phyloP scores from a whole-genome alignment of 2,888 invertebrate genomes.

The Bugula neritina region DNA sequence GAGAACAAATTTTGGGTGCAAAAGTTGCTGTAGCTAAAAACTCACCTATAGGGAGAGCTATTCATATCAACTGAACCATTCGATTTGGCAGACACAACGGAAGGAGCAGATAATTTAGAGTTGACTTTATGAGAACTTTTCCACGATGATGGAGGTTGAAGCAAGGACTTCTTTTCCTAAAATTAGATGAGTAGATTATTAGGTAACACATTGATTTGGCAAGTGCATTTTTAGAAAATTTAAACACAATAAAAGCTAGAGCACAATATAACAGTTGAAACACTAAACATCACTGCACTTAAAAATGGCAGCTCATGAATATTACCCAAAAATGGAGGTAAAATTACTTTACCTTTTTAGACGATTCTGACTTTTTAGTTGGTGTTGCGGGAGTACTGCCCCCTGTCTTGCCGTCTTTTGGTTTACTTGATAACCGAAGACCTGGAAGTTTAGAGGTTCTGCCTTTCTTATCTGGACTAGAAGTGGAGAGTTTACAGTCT shows the following conservation, averaged over 20 bases:
- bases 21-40: too few relatives aligned
- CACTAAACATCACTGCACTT: too few relatives aligned
- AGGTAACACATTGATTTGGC: too few relatives aligned
- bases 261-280: too few relatives aligned
- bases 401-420: background rate
- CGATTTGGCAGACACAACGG: background rate
- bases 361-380: constrained; percentile 3
- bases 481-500: background rate
- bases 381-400: background rate
- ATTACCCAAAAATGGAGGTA: too few relatives aligned
- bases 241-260: too few relatives aligned
- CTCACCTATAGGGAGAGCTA: constrained; percentile 21
- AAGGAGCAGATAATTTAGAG: background rate
- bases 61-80: background rate
- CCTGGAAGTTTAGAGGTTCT: background rate
- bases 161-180: constrained; percentile 21
- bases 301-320: too few relatives aligned
- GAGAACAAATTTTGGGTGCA: too few relatives aligned
- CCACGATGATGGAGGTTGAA: background rate
- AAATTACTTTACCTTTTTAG: constrained; percentile 20
- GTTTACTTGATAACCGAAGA: background rate
- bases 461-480: background rate
- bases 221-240: too few relatives aligned
- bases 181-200: background rate
- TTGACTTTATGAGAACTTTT: background rate